phyloP scores from a whole-genome alignment of 1,140 invertebrate genomes.

The Trichonephila clavata region DNA sequence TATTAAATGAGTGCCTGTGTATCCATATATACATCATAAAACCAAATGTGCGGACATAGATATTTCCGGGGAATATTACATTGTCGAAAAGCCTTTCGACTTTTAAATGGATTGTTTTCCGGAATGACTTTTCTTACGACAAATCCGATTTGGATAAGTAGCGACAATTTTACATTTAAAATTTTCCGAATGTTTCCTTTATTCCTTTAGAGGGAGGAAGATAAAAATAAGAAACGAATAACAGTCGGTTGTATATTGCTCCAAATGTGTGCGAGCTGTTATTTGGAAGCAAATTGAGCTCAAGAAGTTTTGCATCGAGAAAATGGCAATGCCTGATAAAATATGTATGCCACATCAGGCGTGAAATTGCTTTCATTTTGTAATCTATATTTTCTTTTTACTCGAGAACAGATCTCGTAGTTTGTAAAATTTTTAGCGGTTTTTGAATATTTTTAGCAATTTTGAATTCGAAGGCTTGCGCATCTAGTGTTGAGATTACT shows the following conservation, averaged over 20 bases:
- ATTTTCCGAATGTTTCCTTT: not conserved
- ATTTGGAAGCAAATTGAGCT: not conserved
- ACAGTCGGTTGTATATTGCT: not conserved
- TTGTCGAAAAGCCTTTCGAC: not conserved
- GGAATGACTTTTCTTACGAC: not conserved
- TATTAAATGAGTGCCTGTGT: not conserved
- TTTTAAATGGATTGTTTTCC: not conserved
- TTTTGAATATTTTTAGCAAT: not conserved
- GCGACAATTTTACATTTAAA: not conserved
- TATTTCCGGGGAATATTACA: conserved; percentile 17
- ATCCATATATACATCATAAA: too few species aligned
- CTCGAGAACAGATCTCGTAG: not conserved
- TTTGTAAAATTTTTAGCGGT: not conserved
- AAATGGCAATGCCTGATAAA: not conserved
- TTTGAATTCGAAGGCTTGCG: not conserved
- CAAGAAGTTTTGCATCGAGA: not conserved
- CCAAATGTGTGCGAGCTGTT: not conserved
- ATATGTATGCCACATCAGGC: not conserved
- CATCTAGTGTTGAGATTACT: too few species aligned
- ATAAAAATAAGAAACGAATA: not conserved
- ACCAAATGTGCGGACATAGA: not conserved
- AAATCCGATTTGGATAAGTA: not conserved
- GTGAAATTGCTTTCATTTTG: not conserved
- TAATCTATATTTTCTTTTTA: not conserved
- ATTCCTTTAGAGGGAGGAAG: not conserved